A percentile compares a stretch with the other conserved stretches of the same genome.
These are phyloP conservation scores for Acronicta aceris DNA, from an alignment of 2,888 invertebrate genomes.

Conservation along the genomic window DNA sequence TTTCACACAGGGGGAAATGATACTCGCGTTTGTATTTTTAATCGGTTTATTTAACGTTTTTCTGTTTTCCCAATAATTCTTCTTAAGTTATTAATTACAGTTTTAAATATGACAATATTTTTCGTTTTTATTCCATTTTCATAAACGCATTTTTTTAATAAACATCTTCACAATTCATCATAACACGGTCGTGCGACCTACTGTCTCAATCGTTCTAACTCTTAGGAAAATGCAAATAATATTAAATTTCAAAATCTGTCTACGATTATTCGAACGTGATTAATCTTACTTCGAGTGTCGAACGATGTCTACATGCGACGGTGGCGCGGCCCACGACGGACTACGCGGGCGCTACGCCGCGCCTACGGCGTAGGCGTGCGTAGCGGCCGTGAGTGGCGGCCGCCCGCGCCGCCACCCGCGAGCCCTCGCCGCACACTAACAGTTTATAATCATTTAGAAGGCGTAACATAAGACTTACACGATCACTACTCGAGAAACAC, in stretches of 20 bases:
- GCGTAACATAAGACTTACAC: slow-evolving; percentile 87
- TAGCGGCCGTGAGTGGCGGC: slow-evolving; percentile 39
- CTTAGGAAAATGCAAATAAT: slow-evolving; percentile 89
- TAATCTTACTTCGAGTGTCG: slow-evolving; percentile 85
- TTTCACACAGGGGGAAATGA: slow-evolving; percentile 64
- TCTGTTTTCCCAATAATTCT: slow-evolving; percentile 87
- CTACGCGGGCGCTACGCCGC: slow-evolving; percentile 58
- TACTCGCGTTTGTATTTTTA: slow-evolving; percentile 83
- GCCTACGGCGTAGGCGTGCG: slow-evolving; percentile 58
- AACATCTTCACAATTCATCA: slow-evolving; percentile 88
- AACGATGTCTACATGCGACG: slow-evolving; percentile 77
- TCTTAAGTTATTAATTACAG: slow-evolving; percentile 89
- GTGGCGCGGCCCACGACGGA: slow-evolving; percentile 57
- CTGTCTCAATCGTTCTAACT: slow-evolving; percentile 88
- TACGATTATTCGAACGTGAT: slow-evolving; percentile 87
- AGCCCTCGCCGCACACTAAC: slow-evolving; percentile 69
- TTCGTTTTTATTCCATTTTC: slow-evolving; percentile 88
- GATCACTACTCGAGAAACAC: slow-evolving; percentile 88
- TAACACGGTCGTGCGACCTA: slow-evolving; percentile 89
- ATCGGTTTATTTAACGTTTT: slow-evolving; percentile 89
- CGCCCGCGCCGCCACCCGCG: slow-evolving; percentile 44
- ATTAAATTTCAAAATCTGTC: slow-evolving; percentile 87
- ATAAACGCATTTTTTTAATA: slow-evolving; percentile 88
- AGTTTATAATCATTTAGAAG: slow-evolving; percentile 78
- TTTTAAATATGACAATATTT: slow-evolving; percentile 88